Evolutionary conservation across 2,113 vertebrate genomes (phyloP), one percentile per base, ranked within the genome.

Genomic region (Alexandromys fortis): DNA sequence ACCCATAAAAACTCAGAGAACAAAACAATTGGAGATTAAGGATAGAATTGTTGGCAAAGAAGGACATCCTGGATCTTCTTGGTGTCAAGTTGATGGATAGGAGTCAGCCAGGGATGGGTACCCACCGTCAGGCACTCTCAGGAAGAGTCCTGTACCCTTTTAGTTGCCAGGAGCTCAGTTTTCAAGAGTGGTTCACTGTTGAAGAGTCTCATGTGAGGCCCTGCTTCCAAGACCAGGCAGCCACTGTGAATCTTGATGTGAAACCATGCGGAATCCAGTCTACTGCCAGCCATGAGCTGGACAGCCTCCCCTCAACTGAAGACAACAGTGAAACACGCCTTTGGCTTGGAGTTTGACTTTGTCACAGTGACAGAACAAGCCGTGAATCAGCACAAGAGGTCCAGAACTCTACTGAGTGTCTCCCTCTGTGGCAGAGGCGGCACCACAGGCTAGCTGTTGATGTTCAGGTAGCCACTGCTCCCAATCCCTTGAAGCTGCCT

Each of bases 91-190:
- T 6, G 24, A 11, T 45, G n/a, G 49, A 63, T 22, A 5, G 9
- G 35, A 63, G 30, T 16, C 8, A 47, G 42, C 5, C 3, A 4
- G 10, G 1, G 13, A 82, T 1, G 4, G 9, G 9, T 21, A 12
- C 12, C 33, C 35, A 70, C n/a, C 28, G 0, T 7, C 26, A 85
- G 58, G 21, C 38, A 63, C 21, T 78, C 26, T 26, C 22, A 16
- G 14, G 0, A 14, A 19, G 22, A 67, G 6, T 16, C 38, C 8
- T 76, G 28, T 7, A 58, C 13, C 21, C 26, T 78, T 52, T 42
- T 35, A 67, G 12, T 9, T 10, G 10, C 61, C 33, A 28, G 35
- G 45, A 22, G 49, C 1, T 49, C 14, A 28, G 35, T 55, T 35
- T 24, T 81, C 58, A 86, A 76, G 58, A 86, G 12, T 4, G 68